phyloP scores from a whole-genome alignment of 2,797 vertebrate genomes.

The Heterohyrax brucei region DNA sequence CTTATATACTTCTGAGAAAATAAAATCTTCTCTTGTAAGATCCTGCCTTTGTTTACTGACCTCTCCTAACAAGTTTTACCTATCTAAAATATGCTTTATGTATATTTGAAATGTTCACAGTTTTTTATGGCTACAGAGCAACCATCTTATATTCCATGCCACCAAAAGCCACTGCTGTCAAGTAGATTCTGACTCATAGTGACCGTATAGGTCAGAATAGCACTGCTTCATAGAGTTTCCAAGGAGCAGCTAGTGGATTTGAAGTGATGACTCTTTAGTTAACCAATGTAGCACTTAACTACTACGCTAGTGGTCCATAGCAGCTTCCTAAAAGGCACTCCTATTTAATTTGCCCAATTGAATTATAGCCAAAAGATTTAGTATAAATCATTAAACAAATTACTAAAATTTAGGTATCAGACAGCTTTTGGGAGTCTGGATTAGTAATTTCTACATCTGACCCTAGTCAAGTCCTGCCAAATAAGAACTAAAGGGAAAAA shows the following conservation, averaged over 20 bases:
- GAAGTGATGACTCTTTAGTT: too few species aligned
- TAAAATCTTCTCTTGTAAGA: neutral
- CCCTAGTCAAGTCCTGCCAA: neutral
- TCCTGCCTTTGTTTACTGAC: neutral
- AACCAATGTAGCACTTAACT: too few species aligned
- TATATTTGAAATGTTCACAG: neutral
- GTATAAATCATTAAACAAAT: neutral
- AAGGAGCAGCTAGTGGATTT: too few species aligned
- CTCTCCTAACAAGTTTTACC: neutral
- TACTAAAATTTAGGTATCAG: neutral
- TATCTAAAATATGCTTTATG: neutral
- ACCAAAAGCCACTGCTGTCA: too few species aligned
- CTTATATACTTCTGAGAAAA: neutral
- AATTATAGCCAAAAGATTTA: neutral
- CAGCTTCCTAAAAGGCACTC: neutral
- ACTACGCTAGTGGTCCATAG: neutral
- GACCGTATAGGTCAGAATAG: too few species aligned
- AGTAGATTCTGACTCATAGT: too few species aligned
- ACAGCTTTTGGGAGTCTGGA: neutral
- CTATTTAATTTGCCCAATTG: neutral
- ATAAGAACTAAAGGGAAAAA: neutral
- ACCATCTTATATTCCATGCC: too few species aligned
- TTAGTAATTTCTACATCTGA: neutral
- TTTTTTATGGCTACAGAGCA: neutral
- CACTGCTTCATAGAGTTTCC: too few species aligned